These are phyloP conservation scores for Tragelaphus imberbis DNA, from an alignment of 2,113 vertebrate species.

Conservation along the genomic window DNA sequence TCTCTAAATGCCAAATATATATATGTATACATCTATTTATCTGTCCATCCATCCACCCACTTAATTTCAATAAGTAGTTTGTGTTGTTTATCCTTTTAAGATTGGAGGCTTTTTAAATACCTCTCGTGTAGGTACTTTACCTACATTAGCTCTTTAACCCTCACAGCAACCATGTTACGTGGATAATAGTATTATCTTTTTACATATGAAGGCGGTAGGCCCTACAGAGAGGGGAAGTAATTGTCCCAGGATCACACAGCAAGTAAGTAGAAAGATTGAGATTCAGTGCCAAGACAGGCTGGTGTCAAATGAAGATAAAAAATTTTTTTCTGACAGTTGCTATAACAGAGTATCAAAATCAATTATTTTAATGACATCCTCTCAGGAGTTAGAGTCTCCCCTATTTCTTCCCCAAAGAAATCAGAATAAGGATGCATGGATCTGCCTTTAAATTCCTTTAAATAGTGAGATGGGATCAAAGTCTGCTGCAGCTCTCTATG, in stretches of 20 bases:
- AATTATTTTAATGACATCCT: background rate
- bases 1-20: background rate
- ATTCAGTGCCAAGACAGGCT: background rate
- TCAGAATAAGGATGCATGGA: background rate
- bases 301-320: background rate
- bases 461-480: background rate
- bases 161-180: background rate
- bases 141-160: background rate
- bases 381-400: background rate
- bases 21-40: background rate
- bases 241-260: background rate
- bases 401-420: background rate
- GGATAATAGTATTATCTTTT: background rate
- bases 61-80: background rate
- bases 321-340: background rate
- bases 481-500: background rate
- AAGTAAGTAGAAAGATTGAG: background rate
- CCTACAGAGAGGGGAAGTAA: background rate
- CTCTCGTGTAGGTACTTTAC: background rate
- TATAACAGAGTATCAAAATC: background rate
- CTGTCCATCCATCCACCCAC: background rate
- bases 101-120: background rate
- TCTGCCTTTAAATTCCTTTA: background rate
- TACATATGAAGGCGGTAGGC: background rate
- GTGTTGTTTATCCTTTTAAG: background rate